Conservation (phyloP, 2,888 invertebrate genomes). For the Trichacis sp. region DNA sequence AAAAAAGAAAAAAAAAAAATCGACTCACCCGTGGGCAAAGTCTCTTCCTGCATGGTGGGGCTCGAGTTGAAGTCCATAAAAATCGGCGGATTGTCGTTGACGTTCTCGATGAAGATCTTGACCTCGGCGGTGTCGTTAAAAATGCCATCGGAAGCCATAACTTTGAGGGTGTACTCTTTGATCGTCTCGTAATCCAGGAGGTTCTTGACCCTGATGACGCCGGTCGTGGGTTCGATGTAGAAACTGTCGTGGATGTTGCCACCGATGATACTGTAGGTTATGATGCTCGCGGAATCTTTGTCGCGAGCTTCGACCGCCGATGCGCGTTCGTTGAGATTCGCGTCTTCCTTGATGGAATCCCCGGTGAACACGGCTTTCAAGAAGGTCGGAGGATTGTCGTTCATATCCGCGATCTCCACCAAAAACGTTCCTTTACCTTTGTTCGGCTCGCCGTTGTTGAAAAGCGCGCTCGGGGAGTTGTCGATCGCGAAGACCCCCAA, state of each 20-base stretch:
- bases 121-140: constrained; percentile 87
- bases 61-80: constrained; percentile 80
- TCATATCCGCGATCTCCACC: constrained; percentile 94
- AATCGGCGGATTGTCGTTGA: constrained; percentile 93
- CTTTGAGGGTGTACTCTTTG: constrained; percentile 86
- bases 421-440: constrained; percentile 84
- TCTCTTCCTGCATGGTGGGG: constrained; percentile 83
- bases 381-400: constrained; percentile 94
- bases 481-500: constrained; percentile 92
- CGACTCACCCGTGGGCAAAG: constrained; percentile 71
- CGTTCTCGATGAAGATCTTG: constrained; percentile 86
- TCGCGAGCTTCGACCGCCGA: constrained; percentile 91
- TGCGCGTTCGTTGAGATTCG: constrained; percentile 84
- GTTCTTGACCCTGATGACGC: constrained; percentile 84
- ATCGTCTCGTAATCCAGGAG: constrained; percentile 86
- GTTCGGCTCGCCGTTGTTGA: constrained; percentile 78
- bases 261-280: constrained; percentile 84
- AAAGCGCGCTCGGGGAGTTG: constrained; percentile 85
- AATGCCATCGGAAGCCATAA: constrained; percentile 86
- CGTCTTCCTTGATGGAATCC: constrained; percentile 83
- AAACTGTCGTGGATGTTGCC: constrained; percentile 91
- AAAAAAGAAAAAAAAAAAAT: constrained; percentile 9
- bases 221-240: constrained; percentile 85
- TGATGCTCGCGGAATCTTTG: constrained; percentile 86
- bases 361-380: constrained; percentile 81